Base-by-base conservation (phyloP, 2,888 invertebrate genomes). In the Glaucopsyche alexis region DNA sequence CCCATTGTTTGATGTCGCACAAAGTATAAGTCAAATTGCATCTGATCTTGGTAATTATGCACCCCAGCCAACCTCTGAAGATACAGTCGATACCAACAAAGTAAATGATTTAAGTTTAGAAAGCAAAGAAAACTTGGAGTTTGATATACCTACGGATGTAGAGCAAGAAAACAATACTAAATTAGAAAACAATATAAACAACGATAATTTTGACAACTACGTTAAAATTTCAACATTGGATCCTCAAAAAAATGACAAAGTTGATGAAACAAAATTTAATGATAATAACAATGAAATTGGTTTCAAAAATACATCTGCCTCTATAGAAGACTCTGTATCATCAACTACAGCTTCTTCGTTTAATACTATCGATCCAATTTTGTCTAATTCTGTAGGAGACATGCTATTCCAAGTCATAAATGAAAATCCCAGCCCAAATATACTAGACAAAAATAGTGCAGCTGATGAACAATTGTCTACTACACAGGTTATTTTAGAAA, bases 11-110 rank as follows among this genome's bases (percentile, higher is more conserved):
- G 93, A 93, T 79, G 87, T 93, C 47, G 90, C 91, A 71, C 89
- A 90, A 79, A 93, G 93, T 79, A 88, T 93, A 67, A 93, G 92
- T 77, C 93, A 93, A 85, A 93, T 93, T 78, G 91, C 93, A 72
- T 91, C 91, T 3, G 93, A 93, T 79, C 83, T 93, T 40, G 91
- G 90, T 64, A 86, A 82, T 73, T 90, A 86, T 76, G 84, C 82
- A 77, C 87, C 91, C 66, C 78, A 88, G 45, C 88, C 91, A 64
- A 90, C 91, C 19, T 80, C 86, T 2, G 87, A 82, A 67, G 84
- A 87, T 77, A 79, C 90, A 78, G 77, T 88, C 73, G 90, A 91
- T 72, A 81, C 81, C 3, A 86, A 85, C 29, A 85, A 87, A 80
- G 67, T 81, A 7, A 85, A 78, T 77, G 80, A 78, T 7, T 77